Percentiles rank a stretch among this genome's conserved stretches.
Conservation (phyloP, 2,888 invertebrate species). For the Lasius platythorax region DNA sequence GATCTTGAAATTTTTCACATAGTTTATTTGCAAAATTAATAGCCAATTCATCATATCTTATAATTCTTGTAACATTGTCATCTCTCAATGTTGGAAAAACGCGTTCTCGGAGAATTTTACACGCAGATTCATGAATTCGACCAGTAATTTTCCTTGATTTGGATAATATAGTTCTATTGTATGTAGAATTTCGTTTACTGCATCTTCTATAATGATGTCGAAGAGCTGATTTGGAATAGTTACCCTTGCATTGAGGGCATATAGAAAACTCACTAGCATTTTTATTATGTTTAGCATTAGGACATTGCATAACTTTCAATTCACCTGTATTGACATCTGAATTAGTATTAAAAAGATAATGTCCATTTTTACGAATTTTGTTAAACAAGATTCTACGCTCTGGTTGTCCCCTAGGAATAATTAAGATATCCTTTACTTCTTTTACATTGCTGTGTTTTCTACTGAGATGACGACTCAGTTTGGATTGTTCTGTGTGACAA, state of each 20-base stretch:
- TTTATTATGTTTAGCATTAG: too few relatives aligned
- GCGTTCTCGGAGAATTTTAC: background rate
- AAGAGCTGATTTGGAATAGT: slow-evolving; percentile 13
- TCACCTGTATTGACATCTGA: too few relatives aligned
- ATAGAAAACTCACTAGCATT: too few relatives aligned
- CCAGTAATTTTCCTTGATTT: background rate
- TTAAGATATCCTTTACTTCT: too few relatives aligned
- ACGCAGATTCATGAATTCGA: background rate
- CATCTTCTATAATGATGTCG: slow-evolving; percentile 18
- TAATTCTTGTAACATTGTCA: slow-evolving; percentile 8
- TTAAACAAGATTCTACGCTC: too few relatives aligned
- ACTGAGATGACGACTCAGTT: too few relatives aligned
- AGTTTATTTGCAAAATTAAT: slow-evolving; percentile 24
- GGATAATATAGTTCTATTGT: background rate
- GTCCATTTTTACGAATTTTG: too few relatives aligned
- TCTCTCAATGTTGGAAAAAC: slow-evolving; percentile 14
- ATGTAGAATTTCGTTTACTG: background rate
- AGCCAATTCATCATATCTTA: slow-evolving; percentile 27
- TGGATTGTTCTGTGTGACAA: background rate
- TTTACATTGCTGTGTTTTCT: too few relatives aligned
- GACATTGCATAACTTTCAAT: too few relatives aligned
- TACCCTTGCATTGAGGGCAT: background rate
- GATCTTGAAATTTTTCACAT: slow-evolving; percentile 19
- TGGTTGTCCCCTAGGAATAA: too few relatives aligned
- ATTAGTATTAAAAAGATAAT: too few relatives aligned